Evolutionary conservation across 2,113 vertebrate genomes (phyloP).

Genomic region (Glaucidium brasilianum): DNA sequence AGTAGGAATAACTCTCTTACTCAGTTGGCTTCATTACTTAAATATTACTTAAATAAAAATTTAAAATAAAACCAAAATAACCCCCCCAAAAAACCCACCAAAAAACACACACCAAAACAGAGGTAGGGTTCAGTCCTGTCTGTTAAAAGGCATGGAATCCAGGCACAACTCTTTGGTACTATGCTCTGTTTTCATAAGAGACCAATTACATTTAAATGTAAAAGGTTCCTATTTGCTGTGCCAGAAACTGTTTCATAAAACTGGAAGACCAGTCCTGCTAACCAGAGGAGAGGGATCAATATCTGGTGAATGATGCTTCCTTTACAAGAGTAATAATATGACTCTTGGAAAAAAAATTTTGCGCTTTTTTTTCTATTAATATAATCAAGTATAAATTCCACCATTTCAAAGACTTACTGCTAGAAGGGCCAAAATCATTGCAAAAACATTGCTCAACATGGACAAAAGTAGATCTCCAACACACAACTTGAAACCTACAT

Average conservation of each 20-base stretch:
- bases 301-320: constrained; percentile 11
- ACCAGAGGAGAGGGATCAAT: constrained; percentile 8
- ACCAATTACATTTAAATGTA: not conserved
- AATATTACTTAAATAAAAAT: not conserved
- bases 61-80: too few species aligned
- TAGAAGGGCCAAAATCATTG: constrained; percentile 9
- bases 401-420: not conserved
- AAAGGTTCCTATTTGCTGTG: not conserved
- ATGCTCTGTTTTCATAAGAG: not conserved
- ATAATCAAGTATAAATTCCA: not conserved
- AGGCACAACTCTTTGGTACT: not conserved
- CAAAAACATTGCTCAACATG: not conserved
- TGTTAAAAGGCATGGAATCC: not conserved
- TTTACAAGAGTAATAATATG: not conserved
- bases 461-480: constrained; percentile 7
- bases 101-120: not conserved
- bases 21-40: not conserved
- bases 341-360: not conserved
- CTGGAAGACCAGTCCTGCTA: not conserved
- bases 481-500: constrained; percentile 20
- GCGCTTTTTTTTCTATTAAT: not conserved
- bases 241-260: not conserved
- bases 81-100: not conserved
- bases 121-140: not conserved
- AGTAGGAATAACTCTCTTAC: too few species aligned